Base-by-base conservation (phyloP, 2,888 invertebrate genomes). In the Eristalis arbustorum region DNA sequence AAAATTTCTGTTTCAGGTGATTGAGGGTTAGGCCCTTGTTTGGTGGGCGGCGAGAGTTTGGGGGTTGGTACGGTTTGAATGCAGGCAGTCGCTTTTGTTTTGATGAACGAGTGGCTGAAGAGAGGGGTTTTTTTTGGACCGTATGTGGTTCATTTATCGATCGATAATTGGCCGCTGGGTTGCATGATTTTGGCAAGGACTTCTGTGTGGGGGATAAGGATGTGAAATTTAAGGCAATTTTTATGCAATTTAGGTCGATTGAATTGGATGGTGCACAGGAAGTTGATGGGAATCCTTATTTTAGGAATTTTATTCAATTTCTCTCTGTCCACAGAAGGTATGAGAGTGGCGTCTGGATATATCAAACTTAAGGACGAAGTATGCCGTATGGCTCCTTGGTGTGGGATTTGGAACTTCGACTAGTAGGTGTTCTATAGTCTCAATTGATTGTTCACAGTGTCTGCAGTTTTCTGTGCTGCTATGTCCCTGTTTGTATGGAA, bases 1-100 rank as follows among this genome's bases (percentile, higher is more conserved):
- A 62, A 80, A 80, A 25, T 73, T 73, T 67, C 62, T 62, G 56
- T 67, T 72, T 37, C 61, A 62, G 73, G 67, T 74, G 62, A 14
- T 37, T 23, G 49, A 23, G 62, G 31, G 37, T 11, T 13, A 68
- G 13, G 34, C 49, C 2, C 5, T 49, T n/a, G 49, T 49, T 31
- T 31, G 31, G 49, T 2, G 14, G 6, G 49, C 18, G 49, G 18
- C 2, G 42, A 4, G 49, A n/a, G n/a, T n/a, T 18, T 4, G 49
- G 49, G 66, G 22, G 6, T 5, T n/a, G 11, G 37, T 37, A n/a
- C 42, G 37, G 11, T 11, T n/a, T 25, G 34, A n/a, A 40, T 66
- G 59, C 34, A 57, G 22, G 37, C 57, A 49, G 61, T 63, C 22
- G 31, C 18, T 18, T 18, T 49, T 49, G 49, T 49, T 49, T 49